phyloP scores from a whole-genome alignment of 2,888 invertebrate genomes.

The Tridacna gigas region DNA sequence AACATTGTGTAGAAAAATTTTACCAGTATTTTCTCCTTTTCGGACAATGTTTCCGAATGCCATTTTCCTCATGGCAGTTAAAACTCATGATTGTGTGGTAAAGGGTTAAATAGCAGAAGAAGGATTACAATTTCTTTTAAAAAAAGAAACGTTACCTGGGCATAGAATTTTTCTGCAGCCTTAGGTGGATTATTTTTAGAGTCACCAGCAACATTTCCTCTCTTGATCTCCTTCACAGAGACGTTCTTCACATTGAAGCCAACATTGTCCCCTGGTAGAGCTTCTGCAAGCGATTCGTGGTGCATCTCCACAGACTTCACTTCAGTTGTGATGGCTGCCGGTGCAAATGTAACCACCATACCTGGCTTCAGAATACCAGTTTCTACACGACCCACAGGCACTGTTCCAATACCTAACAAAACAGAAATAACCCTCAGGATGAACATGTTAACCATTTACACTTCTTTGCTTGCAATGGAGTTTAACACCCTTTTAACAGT shows the following conservation, averaged over 20 bases:
- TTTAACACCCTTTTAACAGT: too few relatives aligned
- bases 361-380: slow-evolving; percentile 91
- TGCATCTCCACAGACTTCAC: slow-evolving; percentile 99
- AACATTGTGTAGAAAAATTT: background rate
- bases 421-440: too few relatives aligned
- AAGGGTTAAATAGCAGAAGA: too few relatives aligned
- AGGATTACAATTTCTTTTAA: background rate
- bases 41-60: background rate
- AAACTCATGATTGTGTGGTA: too few relatives aligned
- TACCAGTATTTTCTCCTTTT: background rate
- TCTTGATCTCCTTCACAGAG: slow-evolving; percentile 99
- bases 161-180: slow-evolving; percentile 82
- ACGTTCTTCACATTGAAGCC: slow-evolving; percentile 99
- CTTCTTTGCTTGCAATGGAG: too few relatives aligned
- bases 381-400: slow-evolving; percentile 99
- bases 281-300: slow-evolving; percentile 98
- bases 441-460: too few relatives aligned
- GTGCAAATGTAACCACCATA: slow-evolving; percentile 97
- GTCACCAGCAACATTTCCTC: slow-evolving; percentile 99
- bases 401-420: slow-evolving; percentile 94
- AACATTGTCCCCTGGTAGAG: slow-evolving; percentile 97
- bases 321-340: slow-evolving; percentile 92
- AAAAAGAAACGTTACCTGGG: slow-evolving; percentile 81
- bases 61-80: background rate
- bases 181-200: slow-evolving; percentile 98